Evolutionary conservation across 2,113 vertebrate genomes (phyloP).

Genomic region (Montifringilla adamsi): DNA sequence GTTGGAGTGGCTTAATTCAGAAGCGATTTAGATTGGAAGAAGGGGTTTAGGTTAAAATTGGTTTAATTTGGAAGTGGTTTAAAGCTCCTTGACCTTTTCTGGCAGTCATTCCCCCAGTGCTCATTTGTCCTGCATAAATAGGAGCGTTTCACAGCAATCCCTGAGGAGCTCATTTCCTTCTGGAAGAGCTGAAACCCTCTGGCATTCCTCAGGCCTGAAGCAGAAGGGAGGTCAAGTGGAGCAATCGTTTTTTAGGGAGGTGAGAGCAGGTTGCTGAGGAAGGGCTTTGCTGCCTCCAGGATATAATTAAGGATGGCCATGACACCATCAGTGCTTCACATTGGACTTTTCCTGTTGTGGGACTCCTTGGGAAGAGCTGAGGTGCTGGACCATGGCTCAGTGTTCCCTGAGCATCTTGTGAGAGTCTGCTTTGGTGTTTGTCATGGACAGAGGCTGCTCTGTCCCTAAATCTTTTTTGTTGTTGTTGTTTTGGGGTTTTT

Average conservation of each 20-base stretch:
- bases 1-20: neutral
- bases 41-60: neutral
- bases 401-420: neutral
- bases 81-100: neutral
- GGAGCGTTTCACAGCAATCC: neutral
- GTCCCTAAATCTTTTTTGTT: neutral
- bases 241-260: too few relatives aligned
- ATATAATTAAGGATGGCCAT: neutral
- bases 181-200: neutral
- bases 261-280: neutral
- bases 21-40: neutral
- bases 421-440: neutral
- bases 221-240: neutral
- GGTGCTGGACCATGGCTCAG: neutral
- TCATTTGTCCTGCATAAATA: neutral
- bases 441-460: neutral
- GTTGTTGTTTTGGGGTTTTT: too few relatives aligned
- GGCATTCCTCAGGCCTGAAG: neutral
- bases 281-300: neutral
- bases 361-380: neutral
- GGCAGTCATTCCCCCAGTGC: neutral
- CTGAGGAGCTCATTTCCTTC: neutral
- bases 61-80: neutral
- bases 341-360: neutral
- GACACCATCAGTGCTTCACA: neutral